Evolutionary conservation across 2,113 vertebrate genomes (phyloP).

Genomic region (Erpornis zantholeuca): DNA sequence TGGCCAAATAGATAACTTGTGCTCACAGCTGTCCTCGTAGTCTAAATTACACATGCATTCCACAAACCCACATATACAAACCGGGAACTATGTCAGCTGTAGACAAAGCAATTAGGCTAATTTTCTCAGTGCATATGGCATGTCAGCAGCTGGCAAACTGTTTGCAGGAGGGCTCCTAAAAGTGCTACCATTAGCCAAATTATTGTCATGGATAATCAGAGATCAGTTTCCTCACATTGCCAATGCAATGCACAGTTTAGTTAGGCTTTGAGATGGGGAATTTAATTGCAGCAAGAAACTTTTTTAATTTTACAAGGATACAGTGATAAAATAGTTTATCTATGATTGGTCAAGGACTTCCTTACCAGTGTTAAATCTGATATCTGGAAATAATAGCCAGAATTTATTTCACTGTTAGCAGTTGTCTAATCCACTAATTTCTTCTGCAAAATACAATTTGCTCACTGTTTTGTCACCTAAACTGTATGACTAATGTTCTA

Average conservation of each 20-base stretch:
- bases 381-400: not conserved
- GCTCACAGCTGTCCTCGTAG: not conserved
- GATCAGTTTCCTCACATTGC: not conserved
- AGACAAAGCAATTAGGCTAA: constrained; percentile 48
- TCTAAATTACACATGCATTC: not conserved
- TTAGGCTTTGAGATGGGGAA: not conserved
- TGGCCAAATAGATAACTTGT: not conserved
- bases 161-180: constrained; percentile 25
- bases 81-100: not conserved
- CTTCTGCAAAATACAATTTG: not conserved
- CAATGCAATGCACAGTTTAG: not conserved
- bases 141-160: constrained; percentile 30
- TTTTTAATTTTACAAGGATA: not conserved
- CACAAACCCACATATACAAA: not conserved
- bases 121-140: constrained; percentile 12
- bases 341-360: not conserved
- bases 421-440: not conserved
- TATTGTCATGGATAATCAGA: constrained; percentile 47
- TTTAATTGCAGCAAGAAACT: not conserved
- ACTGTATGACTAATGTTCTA: not conserved
- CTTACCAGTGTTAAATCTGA: not conserved
- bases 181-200: constrained; percentile 39
- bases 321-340: not conserved
- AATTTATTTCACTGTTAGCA: not conserved
- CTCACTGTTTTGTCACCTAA: not conserved